Evolutionary conservation across 2,888 invertebrate genomes (phyloP).

Genomic region (Syrista parreyssii): DNA sequence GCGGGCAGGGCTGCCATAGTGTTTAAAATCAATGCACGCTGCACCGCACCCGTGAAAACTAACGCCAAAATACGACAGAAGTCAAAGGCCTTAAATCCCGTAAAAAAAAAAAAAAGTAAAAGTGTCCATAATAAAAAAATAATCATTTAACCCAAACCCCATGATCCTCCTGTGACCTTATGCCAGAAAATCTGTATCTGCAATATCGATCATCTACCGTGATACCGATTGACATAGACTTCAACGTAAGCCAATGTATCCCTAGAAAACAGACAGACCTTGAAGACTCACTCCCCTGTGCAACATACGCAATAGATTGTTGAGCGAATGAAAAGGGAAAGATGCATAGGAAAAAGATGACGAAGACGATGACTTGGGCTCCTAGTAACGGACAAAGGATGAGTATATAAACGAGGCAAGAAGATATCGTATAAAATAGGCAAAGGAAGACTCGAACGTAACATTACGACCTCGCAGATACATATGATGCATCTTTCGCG

Average conservation of each 20-base stretch:
- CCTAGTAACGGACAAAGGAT: neutral
- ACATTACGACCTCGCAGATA: neutral
- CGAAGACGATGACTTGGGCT: neutral
- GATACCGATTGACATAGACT: neutral
- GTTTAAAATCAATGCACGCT: constrained; percentile 40
- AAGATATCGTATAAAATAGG: neutral
- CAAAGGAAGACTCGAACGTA: neutral
- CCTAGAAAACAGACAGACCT: neutral
- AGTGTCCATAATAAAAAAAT: neutral
- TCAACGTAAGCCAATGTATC: neutral
- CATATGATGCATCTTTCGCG: constrained; percentile 14
- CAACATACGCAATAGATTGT: neutral
- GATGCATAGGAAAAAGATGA: neutral
- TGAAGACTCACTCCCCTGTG: neutral
- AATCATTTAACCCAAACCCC: neutral
- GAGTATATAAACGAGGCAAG: neutral
- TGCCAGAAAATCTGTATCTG: neutral
- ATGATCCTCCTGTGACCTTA: neutral
- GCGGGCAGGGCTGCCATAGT: constrained; percentile 17
- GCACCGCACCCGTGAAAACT: neutral
- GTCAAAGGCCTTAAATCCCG: neutral
- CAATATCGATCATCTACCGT: neutral
- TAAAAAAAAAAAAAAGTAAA: neutral
- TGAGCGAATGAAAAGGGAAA: neutral
- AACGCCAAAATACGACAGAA: neutral